phyloP scores from a whole-genome alignment of 2,888 invertebrate genomes.

The Cremastinae sp. region DNA sequence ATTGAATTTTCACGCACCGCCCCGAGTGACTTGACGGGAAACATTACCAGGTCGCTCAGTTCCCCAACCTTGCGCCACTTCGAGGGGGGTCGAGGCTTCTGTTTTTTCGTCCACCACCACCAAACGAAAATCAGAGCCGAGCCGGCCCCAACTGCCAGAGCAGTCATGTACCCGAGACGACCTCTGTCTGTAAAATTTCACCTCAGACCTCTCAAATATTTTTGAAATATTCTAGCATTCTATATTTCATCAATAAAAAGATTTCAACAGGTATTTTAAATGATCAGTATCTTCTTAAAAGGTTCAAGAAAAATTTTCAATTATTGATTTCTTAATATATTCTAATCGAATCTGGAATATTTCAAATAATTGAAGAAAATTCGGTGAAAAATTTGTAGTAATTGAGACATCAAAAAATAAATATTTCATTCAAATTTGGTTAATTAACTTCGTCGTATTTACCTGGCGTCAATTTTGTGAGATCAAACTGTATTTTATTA shows the following conservation, averaged over 20 bases:
- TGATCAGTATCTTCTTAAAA: no score
- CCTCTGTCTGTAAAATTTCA: slow-evolving; percentile 67
- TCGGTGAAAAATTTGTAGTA: background rate
- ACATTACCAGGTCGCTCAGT: slow-evolving; percentile 82
- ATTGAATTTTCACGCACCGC: slow-evolving; percentile 81
- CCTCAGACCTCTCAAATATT: background rate
- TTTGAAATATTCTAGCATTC: background rate
- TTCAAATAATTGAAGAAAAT: no score
- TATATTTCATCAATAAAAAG: no score
- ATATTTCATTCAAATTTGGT: no score
- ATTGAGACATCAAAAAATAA: background rate
- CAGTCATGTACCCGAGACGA: slow-evolving; percentile 72
- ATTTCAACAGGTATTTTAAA: no score
- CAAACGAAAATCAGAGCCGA: slow-evolving; percentile 71
- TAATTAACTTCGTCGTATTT: no score
- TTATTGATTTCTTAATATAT: no score
- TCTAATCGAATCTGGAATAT: no score
- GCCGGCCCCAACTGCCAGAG: slow-evolving; percentile 72
- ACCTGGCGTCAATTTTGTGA: no score
- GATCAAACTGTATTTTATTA: no score
- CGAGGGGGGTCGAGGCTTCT: slow-evolving; percentile 76
- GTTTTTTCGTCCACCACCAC: slow-evolving; percentile 68
- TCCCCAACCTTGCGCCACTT: slow-evolving; percentile 84
- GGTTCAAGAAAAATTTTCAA: no score
- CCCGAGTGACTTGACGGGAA: slow-evolving; percentile 85